Evolutionary conservation across 2,888 invertebrate species (phyloP).

Genomic region (Trisateles emortualis): DNA sequence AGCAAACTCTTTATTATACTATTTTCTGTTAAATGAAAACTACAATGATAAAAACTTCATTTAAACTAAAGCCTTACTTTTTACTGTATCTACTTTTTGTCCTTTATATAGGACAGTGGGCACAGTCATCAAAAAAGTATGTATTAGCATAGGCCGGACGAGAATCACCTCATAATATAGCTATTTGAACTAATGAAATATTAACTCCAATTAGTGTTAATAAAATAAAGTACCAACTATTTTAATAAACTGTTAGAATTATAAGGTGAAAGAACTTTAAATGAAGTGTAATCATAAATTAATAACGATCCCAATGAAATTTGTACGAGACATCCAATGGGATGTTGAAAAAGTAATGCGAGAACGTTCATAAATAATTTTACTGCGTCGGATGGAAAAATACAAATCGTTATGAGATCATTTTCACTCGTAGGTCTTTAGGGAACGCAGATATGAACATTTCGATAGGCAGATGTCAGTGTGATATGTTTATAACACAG

Average conservation of each 20-base stretch:
- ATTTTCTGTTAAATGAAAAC: no score
- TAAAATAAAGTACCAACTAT: not conserved
- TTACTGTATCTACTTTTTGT: no score
- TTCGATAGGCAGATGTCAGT: not conserved
- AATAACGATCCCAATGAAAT: not conserved
- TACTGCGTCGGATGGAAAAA: not conserved
- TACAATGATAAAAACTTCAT: no score
- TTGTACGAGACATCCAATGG: not conserved
- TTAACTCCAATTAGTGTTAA: not conserved
- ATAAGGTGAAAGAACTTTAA: not conserved
- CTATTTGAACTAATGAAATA: not conserved
- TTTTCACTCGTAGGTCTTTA: not conserved
- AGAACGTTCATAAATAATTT: no score
- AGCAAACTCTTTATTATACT: no score
- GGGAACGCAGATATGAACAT: not conserved
- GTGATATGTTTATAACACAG: no score
- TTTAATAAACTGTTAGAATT: not conserved
- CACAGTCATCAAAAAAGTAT: no score
- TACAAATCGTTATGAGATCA: not conserved
- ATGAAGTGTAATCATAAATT: not conserved
- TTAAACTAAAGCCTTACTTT: no score
- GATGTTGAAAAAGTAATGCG: not conserved
- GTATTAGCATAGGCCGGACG: no score
- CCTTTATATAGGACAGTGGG: no score
- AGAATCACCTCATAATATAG: not conserved